These are phyloP conservation scores for Hozukius guyotensis DNA, from an alignment of 2,797 vertebrate species.

Conservation along the genomic window DNA sequence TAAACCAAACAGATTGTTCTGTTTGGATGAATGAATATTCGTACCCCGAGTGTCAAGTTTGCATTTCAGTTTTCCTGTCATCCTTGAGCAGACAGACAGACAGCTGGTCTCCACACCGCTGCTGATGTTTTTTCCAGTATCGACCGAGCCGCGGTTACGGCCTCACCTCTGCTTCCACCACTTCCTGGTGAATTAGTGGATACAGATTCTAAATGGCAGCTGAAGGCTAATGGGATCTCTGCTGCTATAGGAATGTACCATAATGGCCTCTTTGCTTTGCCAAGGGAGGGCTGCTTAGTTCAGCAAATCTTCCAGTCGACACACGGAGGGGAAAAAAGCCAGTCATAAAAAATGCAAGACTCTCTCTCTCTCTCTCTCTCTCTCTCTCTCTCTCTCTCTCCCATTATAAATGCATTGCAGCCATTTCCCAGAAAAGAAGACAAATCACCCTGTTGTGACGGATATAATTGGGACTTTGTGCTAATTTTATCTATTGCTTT, in stretches of 20 bases:
- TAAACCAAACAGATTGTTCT: background rate
- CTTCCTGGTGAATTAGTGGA: constrained; percentile 39
- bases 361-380: constrained; percentile 16
- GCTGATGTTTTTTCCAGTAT: background rate
- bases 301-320: constrained; percentile 3
- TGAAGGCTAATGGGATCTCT: constrained; percentile 42
- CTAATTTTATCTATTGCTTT: background rate
- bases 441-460: background rate
- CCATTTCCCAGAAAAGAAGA: constrained; percentile 3
- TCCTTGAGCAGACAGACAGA: background rate
- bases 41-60: background rate
- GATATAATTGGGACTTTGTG: background rate
- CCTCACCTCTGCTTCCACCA: background rate
- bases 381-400: constrained; percentile 17
- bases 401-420: constrained; percentile 47
- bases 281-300: background rate
- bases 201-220: constrained; percentile 9
- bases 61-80: background rate
- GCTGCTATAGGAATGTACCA: background rate
- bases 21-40: background rate
- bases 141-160: background rate
- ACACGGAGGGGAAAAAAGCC: background rate
- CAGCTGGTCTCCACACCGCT: background rate
- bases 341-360: constrained; percentile 64
- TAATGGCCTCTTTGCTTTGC: constrained; percentile 47